A percentile compares a stretch with the other conserved stretches of the same genome.
phyloP scores from a whole-genome alignment of 1,140 invertebrate species.

The Drosophila sproati region DNA sequence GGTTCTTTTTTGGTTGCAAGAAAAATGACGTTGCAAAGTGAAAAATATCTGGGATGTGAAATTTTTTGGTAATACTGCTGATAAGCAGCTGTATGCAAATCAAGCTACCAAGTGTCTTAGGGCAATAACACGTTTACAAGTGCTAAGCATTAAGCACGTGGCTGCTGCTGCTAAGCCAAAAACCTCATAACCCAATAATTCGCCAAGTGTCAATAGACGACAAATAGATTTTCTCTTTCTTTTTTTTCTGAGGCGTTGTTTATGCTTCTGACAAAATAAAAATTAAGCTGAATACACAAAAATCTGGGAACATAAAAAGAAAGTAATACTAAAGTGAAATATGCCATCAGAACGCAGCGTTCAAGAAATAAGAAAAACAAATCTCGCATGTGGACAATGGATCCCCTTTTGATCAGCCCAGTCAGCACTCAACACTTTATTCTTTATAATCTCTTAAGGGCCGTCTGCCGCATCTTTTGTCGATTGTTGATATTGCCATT shows the following conservation, averaged over 20 bases:
- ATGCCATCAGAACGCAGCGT: neutral
- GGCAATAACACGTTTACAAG: conserved; percentile 4
- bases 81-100: conserved; percentile 49
- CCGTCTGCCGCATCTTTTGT: conserved; percentile 65
- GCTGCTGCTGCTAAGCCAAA: conserved; percentile 10
- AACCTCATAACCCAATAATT: conserved; percentile 33
- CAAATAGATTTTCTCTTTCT: conserved; percentile 1
- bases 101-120: conserved; percentile 13
- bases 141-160: conserved; percentile 19
- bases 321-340: neutral
- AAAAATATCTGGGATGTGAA: conserved; percentile 7
- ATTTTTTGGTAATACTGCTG: conserved; percentile 14
- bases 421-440: conserved; percentile 17
- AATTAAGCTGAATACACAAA: conserved; percentile 9
- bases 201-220: conserved; percentile 5
- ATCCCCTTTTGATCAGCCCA: neutral
- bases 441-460: conserved; percentile 78
- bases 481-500: conserved; percentile 42
- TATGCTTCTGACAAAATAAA: neutral
- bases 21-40: conserved; percentile 13
- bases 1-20: neutral
- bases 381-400: neutral
- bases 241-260: neutral
- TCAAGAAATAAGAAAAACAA: conserved; percentile 11
- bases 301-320: neutral